A percentile compares a stretch with the other conserved stretches of the same genome.
Conservation (phyloP, 2,888 invertebrate species). For the Sphecodes monilicornis region DNA sequence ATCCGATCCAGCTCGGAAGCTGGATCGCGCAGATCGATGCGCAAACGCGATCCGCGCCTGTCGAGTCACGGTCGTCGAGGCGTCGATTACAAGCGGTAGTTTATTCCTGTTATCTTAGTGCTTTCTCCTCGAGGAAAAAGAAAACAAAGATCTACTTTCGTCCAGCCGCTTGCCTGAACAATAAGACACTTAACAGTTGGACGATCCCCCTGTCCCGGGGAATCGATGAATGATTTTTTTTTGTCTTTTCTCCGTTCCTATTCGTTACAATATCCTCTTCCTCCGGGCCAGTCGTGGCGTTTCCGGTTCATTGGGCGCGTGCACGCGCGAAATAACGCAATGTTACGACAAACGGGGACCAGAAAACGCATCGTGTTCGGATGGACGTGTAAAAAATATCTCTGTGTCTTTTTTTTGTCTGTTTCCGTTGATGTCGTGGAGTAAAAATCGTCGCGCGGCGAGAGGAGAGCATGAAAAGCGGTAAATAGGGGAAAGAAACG, state of each 20-base stretch:
- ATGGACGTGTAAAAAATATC: slow-evolving; percentile 75
- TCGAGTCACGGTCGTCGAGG: neutral
- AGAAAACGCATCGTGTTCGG: slow-evolving; percentile 15
- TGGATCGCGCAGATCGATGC: slow-evolving; percentile 5
- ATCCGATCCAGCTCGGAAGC: neutral
- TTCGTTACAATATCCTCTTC: neutral
- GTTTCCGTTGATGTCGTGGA: slow-evolving; percentile 32
- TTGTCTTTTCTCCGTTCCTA: slow-evolving; percentile 1
- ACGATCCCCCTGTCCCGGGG: slow-evolving; percentile 69
- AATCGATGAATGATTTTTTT: slow-evolving; percentile 65
- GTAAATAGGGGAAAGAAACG: slow-evolving; percentile 25
- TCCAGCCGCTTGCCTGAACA: slow-evolving; percentile 82
- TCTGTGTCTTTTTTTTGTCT: slow-evolving; percentile 38
- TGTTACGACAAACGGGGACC: slow-evolving; percentile 18
- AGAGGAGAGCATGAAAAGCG: slow-evolving; percentile 37
- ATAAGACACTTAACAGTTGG: slow-evolving; percentile 84
- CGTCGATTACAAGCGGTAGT: slow-evolving; percentile 21
- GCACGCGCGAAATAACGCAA: slow-evolving; percentile 29
- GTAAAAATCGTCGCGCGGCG: slow-evolving; percentile 32
- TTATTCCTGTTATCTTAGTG: slow-evolving; percentile 11
- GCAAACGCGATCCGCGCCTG: slow-evolving; percentile 3
- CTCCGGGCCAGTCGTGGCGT: slow-evolving; percentile 19
- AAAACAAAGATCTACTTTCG: slow-evolving; percentile 70
- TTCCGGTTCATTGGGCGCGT: neutral
- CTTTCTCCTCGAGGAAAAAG: slow-evolving; percentile 18